phyloP scores from a whole-genome alignment of 2,888 invertebrate species.

The Troides aeacus region DNA sequence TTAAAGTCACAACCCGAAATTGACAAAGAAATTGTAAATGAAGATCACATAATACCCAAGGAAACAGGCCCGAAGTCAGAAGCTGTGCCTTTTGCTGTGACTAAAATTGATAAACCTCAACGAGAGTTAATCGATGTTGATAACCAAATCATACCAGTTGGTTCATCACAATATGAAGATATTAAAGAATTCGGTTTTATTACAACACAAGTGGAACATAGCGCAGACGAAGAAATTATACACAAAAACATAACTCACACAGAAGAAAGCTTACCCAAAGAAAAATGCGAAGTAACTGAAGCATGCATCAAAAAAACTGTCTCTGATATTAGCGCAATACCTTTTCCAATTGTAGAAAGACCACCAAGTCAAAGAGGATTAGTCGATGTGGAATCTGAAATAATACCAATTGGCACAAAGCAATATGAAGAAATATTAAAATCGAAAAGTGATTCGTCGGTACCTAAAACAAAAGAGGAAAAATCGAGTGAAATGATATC shows the following conservation, averaged over 20 bases:
- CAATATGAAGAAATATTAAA: constrained; percentile 76
- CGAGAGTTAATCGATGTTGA: constrained; percentile 75
- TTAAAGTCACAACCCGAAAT: constrained; percentile 58
- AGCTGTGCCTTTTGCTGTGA: constrained; percentile 64
- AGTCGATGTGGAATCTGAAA: constrained; percentile 71
- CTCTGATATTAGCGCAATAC: constrained; percentile 61
- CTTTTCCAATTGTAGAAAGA: constrained; percentile 69
- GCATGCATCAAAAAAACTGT: constrained; percentile 61
- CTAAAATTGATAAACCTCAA: constrained; percentile 59
- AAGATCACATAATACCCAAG: constrained; percentile 46
- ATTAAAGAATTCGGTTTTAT: constrained; percentile 58
- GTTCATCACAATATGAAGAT: constrained; percentile 68
- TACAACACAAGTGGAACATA: constrained; percentile 62
- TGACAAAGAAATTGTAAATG: constrained; percentile 52
- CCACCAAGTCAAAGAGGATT: constrained; percentile 75
- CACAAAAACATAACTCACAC: constrained; percentile 47
- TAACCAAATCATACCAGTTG: constrained; percentile 71
- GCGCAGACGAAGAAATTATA: constrained; percentile 47
- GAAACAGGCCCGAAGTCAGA: constrained; percentile 43
- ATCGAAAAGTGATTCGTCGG: constrained; percentile 74
- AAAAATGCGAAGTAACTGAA: constrained; percentile 48
- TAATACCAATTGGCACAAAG: constrained; percentile 65
- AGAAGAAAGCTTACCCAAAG: constrained; percentile 47
- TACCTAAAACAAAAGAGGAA: constrained; percentile 73
- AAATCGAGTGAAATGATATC: constrained; percentile 65